Base-by-base conservation (phyloP, 2,797 vertebrate genomes). In the Sebastes aleutianus region DNA sequence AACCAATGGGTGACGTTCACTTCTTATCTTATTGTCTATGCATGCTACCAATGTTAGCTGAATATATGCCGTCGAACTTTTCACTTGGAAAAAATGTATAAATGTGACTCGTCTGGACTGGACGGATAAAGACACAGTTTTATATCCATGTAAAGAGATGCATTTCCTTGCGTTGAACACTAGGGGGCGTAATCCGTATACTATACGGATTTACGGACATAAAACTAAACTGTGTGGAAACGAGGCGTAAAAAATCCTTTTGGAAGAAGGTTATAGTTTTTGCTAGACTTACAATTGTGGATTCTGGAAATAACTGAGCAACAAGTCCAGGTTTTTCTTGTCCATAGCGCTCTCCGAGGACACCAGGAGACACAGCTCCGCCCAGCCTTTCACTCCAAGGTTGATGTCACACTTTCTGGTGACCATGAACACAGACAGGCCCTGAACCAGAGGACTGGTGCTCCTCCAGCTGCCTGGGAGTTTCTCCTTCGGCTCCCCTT, bases 371-470 rank as follows among this genome's bases (percentile, higher is more conserved):
- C 95, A 95, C 16, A 96, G 88, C 2, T 85, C 70, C 0, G 81
- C 90, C 88, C 71, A 94, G 59, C 80, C 89, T 50, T 77, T 93
- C 50, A 76, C 20, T 4, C 86, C 79, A 0, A 96, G 90, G 9
- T 70, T 1, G 1, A 94, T 39, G 0, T 0, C 0, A 8, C 31
- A 86, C 0, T 0, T 22, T 26, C 13, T 8, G 80, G 76, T 64
- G 4, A 93, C 68, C 27, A 3, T 14, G 77, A 94, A 96, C 16
- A 95, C 82, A 2, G 87, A 89, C 18, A 96, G 70, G 14, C 90
- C 93, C n/a, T 87, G 61, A 36, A 88, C 22, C 2, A 93, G 81
- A 62, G 93, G 79, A 26, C 57, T 54, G 56, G 3, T 31, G 66
- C 24, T 56, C 20, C 22, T 61, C 53, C 54, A 78, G 63, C 56